Conservation (phyloP, 2,113 vertebrate genomes). For the Malurus melanocephalus region DNA sequence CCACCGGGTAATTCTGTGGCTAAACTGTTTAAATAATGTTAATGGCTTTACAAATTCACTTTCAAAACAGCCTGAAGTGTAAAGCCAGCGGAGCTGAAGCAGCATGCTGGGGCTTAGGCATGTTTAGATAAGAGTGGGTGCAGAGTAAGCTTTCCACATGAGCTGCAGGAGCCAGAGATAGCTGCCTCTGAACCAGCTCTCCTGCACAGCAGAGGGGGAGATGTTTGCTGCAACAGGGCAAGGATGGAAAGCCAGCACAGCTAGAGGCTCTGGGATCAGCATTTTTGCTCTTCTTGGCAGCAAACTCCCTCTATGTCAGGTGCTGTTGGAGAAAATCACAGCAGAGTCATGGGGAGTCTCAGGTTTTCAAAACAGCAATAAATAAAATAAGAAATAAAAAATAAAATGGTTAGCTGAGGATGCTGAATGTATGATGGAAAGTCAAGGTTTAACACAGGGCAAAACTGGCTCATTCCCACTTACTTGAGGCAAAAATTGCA, state of each 20-base stretch:
- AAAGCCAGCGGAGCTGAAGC: constrained; percentile 11
- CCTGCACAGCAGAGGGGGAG: neutral
- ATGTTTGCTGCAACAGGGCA: neutral
- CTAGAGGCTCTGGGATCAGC: neutral
- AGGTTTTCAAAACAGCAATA: constrained; percentile 26
- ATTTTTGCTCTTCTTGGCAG: constrained; percentile 6
- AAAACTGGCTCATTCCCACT: neutral
- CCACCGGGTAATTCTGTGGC: constrained; percentile 44
- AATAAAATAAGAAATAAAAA: neutral
- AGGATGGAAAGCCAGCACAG: neutral
- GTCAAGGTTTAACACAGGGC: neutral
- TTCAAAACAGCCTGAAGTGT: constrained; percentile 51
- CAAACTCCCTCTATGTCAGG: neutral
- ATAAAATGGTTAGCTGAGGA: neutral
- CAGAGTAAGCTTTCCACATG: constrained; percentile 7
- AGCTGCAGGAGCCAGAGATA: neutral
- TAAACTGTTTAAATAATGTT: constrained; percentile 64
- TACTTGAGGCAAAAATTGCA: neutral
- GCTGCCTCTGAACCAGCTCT: neutral
- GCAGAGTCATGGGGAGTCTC: neutral
- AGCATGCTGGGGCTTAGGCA: constrained; percentile 23
- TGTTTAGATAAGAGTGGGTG: constrained; percentile 57
- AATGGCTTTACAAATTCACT: constrained; percentile 58
- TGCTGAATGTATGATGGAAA: neutral
- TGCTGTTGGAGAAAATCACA: constrained; percentile 1